Conservation (phyloP, 2,888 invertebrate genomes). For the Digitonthophagus gazella region DNA sequence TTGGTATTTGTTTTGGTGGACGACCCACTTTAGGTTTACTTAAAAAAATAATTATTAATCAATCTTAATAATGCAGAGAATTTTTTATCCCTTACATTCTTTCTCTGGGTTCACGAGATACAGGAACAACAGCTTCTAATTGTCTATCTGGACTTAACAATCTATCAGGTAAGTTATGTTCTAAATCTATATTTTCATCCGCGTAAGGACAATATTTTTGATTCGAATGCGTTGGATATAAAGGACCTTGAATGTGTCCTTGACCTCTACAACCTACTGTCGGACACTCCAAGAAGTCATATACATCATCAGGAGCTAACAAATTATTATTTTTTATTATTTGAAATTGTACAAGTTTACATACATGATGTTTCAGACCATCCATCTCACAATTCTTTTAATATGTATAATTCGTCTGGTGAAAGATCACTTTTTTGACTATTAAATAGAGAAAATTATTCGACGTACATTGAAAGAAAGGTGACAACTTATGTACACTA, state of each 20-base stretch:
- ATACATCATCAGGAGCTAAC: slow-evolving; percentile 64
- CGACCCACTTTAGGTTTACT: slow-evolving; percentile 44
- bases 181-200: slow-evolving; percentile 56
- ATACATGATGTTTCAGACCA: too few relatives aligned
- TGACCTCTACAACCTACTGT: slow-evolving; percentile 85
- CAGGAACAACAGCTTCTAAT: slow-evolving; percentile 47
- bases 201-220: slow-evolving; percentile 77
- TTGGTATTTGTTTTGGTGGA: slow-evolving; percentile 43
- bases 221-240: slow-evolving; percentile 69
- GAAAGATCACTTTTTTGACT: too few relatives aligned
- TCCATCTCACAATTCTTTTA: too few relatives aligned
- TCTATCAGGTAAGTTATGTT: slow-evolving; percentile 54
- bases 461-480: too few relatives aligned
- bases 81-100: slow-evolving; percentile 36
- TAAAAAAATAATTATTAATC: slow-evolving; percentile 28
- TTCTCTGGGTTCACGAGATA: slow-evolving; percentile 48
- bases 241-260: slow-evolving; percentile 81
- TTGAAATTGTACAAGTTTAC: too few relatives aligned
- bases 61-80: background rate
- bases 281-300: slow-evolving; percentile 68
- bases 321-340: too few relatives aligned
- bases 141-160: slow-evolving; percentile 52
- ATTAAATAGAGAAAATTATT: too few relatives aligned
- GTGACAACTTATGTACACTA: too few relatives aligned
- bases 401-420: too few relatives aligned